A percentile compares a stretch with the other conserved stretches of the same genome.
These are phyloP conservation scores for Dendrolimus punctatus DNA, from an alignment of 1,140 invertebrate species.

Conservation along the genomic window DNA sequence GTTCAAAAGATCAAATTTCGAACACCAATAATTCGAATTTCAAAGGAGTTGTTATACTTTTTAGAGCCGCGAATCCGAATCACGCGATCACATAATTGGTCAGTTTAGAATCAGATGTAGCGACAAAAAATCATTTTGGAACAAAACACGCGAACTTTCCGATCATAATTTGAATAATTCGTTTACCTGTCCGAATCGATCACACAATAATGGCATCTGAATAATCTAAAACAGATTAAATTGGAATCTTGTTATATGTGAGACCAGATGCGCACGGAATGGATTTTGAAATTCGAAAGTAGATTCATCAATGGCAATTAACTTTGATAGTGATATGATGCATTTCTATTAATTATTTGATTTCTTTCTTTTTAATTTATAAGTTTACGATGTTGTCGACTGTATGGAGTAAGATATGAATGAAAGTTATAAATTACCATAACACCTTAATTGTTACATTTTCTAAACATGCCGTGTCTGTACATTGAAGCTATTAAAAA, in stretches of 20 bases:
- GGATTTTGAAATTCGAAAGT: slow-evolving; percentile 12
- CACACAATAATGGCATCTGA: slow-evolving; percentile 38
- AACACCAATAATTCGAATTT: not conserved
- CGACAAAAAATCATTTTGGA: slow-evolving; percentile 55
- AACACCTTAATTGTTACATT: too few species aligned
- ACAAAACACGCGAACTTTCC: slow-evolving; percentile 43
- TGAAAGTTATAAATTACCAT: too few species aligned
- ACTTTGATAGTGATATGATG: too few species aligned
- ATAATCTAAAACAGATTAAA: slow-evolving; percentile 24
- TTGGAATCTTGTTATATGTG: slow-evolving; percentile 11
- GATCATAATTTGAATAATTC: slow-evolving; percentile 54
- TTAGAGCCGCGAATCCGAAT: slow-evolving; percentile 44
- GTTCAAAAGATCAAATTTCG: too few species aligned
- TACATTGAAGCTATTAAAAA: too few species aligned
- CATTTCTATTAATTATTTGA: too few species aligned
- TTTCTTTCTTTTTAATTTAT: too few species aligned
- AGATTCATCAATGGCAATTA: slow-evolving; percentile 1
- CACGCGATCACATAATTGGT: slow-evolving; percentile 56
- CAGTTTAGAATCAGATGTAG: slow-evolving; percentile 19
- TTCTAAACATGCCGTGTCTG: too few species aligned
- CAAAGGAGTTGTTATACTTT: slow-evolving; percentile 12
- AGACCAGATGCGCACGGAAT: slow-evolving; percentile 12
- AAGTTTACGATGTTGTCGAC: too few species aligned
- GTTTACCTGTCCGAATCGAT: slow-evolving; percentile 44
- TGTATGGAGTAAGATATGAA: too few species aligned